A percentile compares a stretch with the other conserved stretches of the same genome.
Conservation (phyloP, 2,888 invertebrate species). For the Notocelia uddmanniana region DNA sequence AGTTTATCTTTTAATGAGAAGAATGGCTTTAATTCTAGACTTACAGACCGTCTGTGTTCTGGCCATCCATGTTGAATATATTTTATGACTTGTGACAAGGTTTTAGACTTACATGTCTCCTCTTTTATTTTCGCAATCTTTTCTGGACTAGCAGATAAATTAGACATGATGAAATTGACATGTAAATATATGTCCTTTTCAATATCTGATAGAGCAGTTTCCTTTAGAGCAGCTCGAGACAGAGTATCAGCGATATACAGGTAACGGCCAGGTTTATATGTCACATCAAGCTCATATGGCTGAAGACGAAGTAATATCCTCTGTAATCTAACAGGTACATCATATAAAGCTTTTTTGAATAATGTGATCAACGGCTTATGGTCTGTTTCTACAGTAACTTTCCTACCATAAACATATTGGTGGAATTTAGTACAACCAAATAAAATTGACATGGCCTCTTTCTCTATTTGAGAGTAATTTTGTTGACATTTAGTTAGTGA, state of each 20-base stretch:
- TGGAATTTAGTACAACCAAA: conserved; percentile 48
- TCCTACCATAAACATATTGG: conserved; percentile 48
- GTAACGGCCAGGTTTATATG: conserved; percentile 45
- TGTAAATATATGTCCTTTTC: conserved; percentile 32
- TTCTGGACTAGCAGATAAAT: too few species aligned
- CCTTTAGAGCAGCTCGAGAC: background rate
- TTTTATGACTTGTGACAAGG: too few species aligned
- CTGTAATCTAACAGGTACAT: conserved; percentile 43
- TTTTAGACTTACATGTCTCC: too few species aligned
- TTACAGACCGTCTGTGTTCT: too few species aligned
- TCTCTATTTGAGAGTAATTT: conserved; percentile 49
- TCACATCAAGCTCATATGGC: conserved; percentile 42
- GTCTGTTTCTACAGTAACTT: conserved; percentile 47
- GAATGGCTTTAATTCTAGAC: conserved; percentile 41
- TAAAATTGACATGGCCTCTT: conserved; percentile 47
- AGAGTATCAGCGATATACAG: conserved; percentile 26
- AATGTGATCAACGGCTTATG: conserved; percentile 44
- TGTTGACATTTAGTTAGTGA: conserved; percentile 15
- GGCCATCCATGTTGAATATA: too few species aligned
- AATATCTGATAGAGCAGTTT: conserved; percentile 13
- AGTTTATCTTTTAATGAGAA: conserved; percentile 38
- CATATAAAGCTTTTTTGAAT: conserved; percentile 42
- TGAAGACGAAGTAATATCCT: conserved; percentile 47
- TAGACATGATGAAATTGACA: too few species aligned
- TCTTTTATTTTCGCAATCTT: too few species aligned